These are phyloP conservation scores for Physocephala rufipes DNA, from an alignment of 2,888 invertebrate species.

Conservation along the genomic window DNA sequence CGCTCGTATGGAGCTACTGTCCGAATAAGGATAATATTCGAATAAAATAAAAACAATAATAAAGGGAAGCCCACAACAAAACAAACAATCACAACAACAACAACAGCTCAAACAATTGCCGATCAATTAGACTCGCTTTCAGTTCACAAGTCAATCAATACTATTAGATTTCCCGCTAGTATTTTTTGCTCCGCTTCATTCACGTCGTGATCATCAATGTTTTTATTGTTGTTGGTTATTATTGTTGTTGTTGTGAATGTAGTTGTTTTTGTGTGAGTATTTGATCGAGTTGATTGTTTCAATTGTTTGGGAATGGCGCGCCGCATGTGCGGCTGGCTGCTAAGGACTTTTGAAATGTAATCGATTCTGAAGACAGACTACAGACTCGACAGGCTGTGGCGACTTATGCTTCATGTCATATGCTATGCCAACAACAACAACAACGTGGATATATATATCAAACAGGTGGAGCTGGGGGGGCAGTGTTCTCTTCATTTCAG, in stretches of 20 bases:
- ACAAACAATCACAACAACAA: neutral
- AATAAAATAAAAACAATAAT: neutral
- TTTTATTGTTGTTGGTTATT: neutral
- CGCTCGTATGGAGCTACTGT: neutral
- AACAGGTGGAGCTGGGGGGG: too few species aligned
- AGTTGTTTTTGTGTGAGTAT: neutral
- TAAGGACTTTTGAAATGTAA: too few species aligned
- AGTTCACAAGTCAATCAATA: slow-evolving; percentile 63
- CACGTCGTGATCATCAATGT: too few species aligned
- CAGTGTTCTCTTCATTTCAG: too few species aligned
- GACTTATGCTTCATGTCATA: neutral
- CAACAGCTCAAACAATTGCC: slow-evolving; percentile 40
- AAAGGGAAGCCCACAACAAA: neutral
- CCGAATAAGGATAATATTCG: neutral
- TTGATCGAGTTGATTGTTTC: too few species aligned
- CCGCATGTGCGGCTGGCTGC: neutral
- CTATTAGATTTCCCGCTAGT: slow-evolving; percentile 52
- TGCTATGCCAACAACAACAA: too few species aligned
- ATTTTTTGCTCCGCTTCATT: too few species aligned
- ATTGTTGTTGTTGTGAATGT: neutral
- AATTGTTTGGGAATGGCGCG: too few species aligned
- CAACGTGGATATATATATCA: too few species aligned
- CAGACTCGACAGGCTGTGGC: slow-evolving; percentile 8
- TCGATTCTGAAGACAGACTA: neutral
- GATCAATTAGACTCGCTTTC: slow-evolving; percentile 62